Conservation (phyloP, 2,113 vertebrate species). For the Nothoprocta perdicaria region DNA sequence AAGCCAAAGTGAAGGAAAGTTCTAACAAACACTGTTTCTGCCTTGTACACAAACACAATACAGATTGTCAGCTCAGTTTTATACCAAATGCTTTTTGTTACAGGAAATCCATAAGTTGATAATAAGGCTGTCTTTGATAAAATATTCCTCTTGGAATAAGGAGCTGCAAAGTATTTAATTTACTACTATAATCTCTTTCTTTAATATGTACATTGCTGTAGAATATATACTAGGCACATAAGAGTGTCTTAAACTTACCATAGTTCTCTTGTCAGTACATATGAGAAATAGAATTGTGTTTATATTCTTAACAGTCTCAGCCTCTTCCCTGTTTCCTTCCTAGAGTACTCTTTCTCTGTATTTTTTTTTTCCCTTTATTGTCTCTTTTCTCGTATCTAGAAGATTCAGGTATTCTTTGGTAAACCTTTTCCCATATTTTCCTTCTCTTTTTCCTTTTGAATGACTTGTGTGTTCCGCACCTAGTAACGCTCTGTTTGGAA, state of each 20-base stretch:
- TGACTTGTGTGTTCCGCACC: slow-evolving; percentile 20
- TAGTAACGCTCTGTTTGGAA: slow-evolving; percentile 65
- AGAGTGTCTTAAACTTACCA: background rate
- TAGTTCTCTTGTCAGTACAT: slow-evolving; percentile 44
- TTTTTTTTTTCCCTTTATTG: slow-evolving; percentile 73
- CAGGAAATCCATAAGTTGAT: background rate
- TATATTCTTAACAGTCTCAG: slow-evolving; percentile 66
- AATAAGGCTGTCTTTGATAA: background rate
- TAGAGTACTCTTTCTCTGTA: slow-evolving; percentile 71
- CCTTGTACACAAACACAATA: background rate
- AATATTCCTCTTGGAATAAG: slow-evolving; percentile 34
- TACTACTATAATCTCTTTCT: slow-evolving; percentile 25
- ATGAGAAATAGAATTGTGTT: slow-evolving; percentile 57
- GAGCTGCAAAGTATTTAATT: slow-evolving; percentile 40
- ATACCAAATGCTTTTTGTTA: slow-evolving; percentile 12
- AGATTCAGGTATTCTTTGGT: slow-evolving; percentile 81
- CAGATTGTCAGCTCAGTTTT: slow-evolving; percentile 14
- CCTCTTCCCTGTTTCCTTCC: slow-evolving; percentile 75
- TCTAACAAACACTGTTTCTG: background rate
- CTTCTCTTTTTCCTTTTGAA: slow-evolving; percentile 2
- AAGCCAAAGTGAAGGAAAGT: slow-evolving; percentile 19
- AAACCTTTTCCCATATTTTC: slow-evolving; percentile 9
- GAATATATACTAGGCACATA: slow-evolving; percentile 25
- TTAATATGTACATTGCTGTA: background rate
- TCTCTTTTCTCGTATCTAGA: slow-evolving; percentile 80